These are phyloP conservation scores for Penaeus indicus DNA, from an alignment of 1,140 invertebrate species.

Conservation along the genomic window DNA sequence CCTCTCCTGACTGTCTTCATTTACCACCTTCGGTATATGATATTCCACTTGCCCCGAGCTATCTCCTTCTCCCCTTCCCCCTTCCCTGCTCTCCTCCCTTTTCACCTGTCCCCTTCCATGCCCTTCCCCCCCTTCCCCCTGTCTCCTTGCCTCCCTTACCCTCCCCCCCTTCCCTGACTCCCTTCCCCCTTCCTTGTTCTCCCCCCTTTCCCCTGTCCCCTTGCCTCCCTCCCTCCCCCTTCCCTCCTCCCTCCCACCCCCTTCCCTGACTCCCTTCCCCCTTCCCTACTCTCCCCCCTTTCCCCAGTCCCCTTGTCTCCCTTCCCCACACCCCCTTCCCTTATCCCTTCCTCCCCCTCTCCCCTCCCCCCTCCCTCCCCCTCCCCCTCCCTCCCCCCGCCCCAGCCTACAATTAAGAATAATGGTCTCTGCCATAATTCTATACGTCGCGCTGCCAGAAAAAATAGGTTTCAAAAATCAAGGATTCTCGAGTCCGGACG, in stretches of 20 bases:
- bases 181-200: neutral
- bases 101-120: neutral
- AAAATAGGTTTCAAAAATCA: constrained; percentile 5
- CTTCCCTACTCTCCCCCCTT: too few species aligned
- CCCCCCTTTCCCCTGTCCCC: neutral
- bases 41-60: too few species aligned
- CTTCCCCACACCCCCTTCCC: neutral
- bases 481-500: constrained; percentile 24
- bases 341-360: neutral
- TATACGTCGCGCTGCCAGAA: too few species aligned
- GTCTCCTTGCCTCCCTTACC: constrained; percentile 4
- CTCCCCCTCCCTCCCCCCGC: too few species aligned
- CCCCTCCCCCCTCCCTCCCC: neutral
- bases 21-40: too few species aligned
- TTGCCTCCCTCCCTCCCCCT: too few species aligned
- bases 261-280: too few species aligned
- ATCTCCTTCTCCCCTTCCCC: too few species aligned
- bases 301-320: too few species aligned
- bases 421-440: neutral
- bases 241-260: too few species aligned
- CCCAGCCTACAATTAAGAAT: constrained; percentile 35
- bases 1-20: too few species aligned
- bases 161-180: constrained; percentile 21
- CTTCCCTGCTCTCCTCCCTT: neutral
- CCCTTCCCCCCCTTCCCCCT: neutral